These are phyloP conservation scores for Chironomus riparius DNA, from an alignment of 2,888 invertebrate species.

Conservation along the genomic window DNA sequence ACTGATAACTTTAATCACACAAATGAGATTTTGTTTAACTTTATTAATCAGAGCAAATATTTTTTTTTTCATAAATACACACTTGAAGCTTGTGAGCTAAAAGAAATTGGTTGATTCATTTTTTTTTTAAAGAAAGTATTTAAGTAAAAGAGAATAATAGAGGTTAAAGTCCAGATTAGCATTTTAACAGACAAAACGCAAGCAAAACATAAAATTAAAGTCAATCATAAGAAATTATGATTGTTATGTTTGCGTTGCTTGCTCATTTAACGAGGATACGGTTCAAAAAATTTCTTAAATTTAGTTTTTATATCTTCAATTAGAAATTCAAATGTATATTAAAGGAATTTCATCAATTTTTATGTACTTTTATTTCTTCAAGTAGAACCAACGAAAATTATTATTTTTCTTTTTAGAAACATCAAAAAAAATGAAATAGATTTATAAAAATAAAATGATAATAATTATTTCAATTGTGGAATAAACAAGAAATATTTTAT, in stretches of 20 bases:
- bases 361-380: background rate
- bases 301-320: background rate
- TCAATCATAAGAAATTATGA: background rate
- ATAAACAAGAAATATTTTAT: no score
- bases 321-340: background rate
- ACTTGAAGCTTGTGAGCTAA: no score
- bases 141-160: no score
- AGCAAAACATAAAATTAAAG: background rate
- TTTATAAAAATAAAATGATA: no score
- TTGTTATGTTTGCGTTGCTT: background rate
- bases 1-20: no score
- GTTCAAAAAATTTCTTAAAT: background rate
- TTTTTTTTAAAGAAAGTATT: no score
- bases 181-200: background rate
- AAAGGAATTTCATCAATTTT: background rate
- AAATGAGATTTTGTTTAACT: no score
- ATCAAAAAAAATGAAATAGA: background rate
- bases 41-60: no score
- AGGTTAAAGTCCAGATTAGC: constrained; percentile 14
- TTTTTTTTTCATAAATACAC: no score
- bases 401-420: background rate
- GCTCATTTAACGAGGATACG: background rate
- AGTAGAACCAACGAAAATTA: background rate
- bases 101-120: no score
- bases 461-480: no score